A percentile compares a stretch with the other conserved stretches of the same genome.
phyloP scores from a whole-genome alignment of 2,797 vertebrate genomes.

The Cynopterus sphinx region DNA sequence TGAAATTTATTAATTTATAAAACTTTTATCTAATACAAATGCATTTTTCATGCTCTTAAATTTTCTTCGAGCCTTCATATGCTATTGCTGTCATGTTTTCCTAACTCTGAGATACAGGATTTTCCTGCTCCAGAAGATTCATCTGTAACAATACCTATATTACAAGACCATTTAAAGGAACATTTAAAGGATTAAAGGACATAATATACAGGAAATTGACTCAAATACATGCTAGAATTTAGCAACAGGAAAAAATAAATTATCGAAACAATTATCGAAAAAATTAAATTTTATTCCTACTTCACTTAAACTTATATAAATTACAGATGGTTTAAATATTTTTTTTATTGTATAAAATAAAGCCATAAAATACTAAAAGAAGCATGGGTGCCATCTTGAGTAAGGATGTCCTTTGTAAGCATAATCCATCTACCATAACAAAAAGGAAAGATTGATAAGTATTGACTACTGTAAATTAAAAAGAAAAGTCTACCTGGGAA shows the following conservation, averaged over 20 bases:
- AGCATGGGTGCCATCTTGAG: background rate
- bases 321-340: too few species aligned
- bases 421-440: background rate
- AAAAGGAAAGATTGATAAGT: background rate
- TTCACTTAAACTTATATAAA: background rate
- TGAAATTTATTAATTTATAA: conserved; percentile 83
- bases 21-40: conserved; percentile 79
- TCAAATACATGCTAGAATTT: background rate
- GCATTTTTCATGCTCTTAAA: conserved; percentile 80
- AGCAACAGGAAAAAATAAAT: background rate
- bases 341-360: background rate
- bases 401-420: background rate
- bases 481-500: background rate
- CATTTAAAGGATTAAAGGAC: background rate
- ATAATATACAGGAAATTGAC: background rate
- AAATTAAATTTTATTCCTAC: background rate
- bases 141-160: background rate
- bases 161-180: background rate
- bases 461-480: background rate
- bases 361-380: background rate
- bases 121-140: background rate
- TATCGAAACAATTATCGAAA: background rate
- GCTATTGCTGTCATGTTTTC: conserved; percentile 37
- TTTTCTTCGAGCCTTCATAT: conserved; percentile 76
- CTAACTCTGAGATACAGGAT: background rate